phyloP scores from a whole-genome alignment of 2,888 invertebrate species.

The Eupeodes luniger region DNA sequence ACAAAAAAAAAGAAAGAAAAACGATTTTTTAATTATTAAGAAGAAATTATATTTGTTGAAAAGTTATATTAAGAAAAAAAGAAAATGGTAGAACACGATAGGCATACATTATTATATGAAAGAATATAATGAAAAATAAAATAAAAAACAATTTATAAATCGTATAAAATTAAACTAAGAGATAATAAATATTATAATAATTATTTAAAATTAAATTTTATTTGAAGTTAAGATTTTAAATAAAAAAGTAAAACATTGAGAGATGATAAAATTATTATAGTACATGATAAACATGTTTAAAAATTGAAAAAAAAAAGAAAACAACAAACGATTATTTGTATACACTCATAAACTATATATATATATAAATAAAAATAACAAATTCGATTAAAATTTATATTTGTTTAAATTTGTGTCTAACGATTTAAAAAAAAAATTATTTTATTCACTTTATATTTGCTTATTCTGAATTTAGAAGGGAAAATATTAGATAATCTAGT shows the following conservation, averaged over 20 bases:
- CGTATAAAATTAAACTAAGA: background rate
- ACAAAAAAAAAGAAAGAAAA: background rate
- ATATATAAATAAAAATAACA: conserved; percentile 56
- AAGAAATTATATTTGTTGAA: conserved; percentile 29
- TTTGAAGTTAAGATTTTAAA: background rate
- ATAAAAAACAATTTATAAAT: background rate
- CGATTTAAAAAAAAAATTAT: too few species aligned
- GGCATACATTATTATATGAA: background rate
- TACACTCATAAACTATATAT: conserved; percentile 67
- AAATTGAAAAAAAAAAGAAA: background rate
- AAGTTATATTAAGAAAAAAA: background rate
- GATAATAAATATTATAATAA: background rate
- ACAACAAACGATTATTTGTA: conserved; percentile 64
- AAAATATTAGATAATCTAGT: too few species aligned
- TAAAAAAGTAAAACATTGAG: background rate
- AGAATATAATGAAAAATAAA: background rate
- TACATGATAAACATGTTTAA: background rate
- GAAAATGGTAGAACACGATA: conserved; percentile 16
- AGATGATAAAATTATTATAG: background rate
- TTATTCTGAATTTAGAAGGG: too few species aligned
- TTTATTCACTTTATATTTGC: too few species aligned
- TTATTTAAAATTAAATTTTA: conserved; percentile 7
- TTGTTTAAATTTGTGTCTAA: background rate
- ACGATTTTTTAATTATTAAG: conserved; percentile 9
- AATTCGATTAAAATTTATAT: background rate